Evolutionary conservation across 2,888 invertebrate species (phyloP).

Genomic region (Yponomeuta evonymella): DNA sequence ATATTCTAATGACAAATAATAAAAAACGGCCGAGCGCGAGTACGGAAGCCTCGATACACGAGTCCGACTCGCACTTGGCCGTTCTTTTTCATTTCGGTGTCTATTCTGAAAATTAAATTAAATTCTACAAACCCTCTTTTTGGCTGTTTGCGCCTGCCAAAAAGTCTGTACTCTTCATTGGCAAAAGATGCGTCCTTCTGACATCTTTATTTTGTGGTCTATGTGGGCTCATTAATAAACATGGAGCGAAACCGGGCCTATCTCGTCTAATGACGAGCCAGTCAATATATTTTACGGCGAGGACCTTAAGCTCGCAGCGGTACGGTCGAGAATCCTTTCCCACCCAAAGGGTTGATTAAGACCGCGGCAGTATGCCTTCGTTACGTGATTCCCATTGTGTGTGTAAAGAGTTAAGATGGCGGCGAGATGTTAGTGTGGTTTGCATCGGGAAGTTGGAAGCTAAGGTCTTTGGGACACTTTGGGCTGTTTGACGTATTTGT

Average conservation of each 20-base stretch:
- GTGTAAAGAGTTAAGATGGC: conserved; percentile 4
- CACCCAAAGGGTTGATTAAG: conserved; percentile 7
- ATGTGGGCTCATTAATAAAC: conserved; percentile 14
- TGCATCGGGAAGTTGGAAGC: neutral
- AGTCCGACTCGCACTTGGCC: too few species aligned
- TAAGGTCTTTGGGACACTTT: neutral
- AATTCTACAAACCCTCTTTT: too few species aligned
- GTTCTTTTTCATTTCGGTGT: too few species aligned
- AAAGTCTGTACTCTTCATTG: too few species aligned
- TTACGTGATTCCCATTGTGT: conserved; percentile 13
- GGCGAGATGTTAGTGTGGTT: neutral
- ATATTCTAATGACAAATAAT: too few species aligned
- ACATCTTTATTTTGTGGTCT: neutral
- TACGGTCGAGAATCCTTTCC: neutral
- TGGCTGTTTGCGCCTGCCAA: too few species aligned
- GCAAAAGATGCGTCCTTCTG: neutral
- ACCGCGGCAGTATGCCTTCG: conserved; percentile 2
- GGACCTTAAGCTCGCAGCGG: neutral
- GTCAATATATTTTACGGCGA: neutral
- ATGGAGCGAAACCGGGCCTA: conserved; percentile 9
- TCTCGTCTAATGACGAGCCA: conserved; percentile 11
- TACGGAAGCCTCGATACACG: too few species aligned
- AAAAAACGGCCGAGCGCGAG: too few species aligned
- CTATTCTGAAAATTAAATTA: too few species aligned
- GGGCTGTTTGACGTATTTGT: too few species aligned